Conservation (phyloP, 1,140 invertebrate genomes). For the Euura saliciscinereae region DNA sequence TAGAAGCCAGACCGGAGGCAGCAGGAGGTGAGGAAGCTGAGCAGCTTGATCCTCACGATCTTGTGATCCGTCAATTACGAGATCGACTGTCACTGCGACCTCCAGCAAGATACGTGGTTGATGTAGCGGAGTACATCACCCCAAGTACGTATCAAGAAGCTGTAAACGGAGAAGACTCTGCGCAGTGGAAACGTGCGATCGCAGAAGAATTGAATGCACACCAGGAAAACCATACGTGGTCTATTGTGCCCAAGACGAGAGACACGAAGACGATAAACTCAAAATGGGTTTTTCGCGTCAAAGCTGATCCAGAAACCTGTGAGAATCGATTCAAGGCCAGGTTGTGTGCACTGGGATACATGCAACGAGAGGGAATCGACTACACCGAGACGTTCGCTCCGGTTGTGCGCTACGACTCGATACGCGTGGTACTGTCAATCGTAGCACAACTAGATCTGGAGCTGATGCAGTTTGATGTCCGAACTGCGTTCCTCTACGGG, state of each 20-base stretch:
- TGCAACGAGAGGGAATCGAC: constrained; percentile 36
- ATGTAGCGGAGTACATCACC: constrained; percentile 8
- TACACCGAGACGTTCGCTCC: too few relatives aligned
- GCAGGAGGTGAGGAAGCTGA: too few relatives aligned
- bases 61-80: background rate
- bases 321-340: constrained; percentile 22
- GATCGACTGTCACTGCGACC: background rate
- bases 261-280: constrained; percentile 32
- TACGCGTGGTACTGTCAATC: constrained; percentile 33
- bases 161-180: constrained; percentile 26
- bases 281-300: constrained; percentile 43
- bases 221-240: constrained; percentile 36
- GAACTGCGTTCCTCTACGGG: constrained; percentile 27
- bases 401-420: constrained; percentile 23
- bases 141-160: constrained; percentile 31
- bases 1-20: too few relatives aligned
- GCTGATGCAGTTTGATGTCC: constrained; percentile 33
- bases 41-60: too few relatives aligned
- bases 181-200: constrained; percentile 37
- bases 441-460: constrained; percentile 21
- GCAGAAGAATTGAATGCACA: constrained; percentile 37
- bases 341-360: constrained; percentile 33
- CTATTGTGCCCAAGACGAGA: constrained; percentile 28
- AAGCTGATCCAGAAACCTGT: constrained; percentile 26
- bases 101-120: background rate